These are phyloP conservation scores for Menidia menidia DNA, from an alignment of 2,797 vertebrate species.

Conservation along the genomic window DNA sequence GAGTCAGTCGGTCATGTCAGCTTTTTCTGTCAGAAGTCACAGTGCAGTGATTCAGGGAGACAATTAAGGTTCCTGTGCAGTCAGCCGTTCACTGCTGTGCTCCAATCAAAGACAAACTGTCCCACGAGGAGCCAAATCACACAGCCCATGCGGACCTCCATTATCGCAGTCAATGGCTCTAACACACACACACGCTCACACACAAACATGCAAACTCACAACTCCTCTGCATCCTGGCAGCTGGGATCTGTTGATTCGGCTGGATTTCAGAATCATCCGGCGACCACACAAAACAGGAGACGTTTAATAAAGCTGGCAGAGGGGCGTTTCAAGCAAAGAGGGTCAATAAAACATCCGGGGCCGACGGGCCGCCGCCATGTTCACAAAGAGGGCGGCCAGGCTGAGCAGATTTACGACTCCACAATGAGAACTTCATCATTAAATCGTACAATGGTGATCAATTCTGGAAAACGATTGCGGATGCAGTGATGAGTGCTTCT, in stretches of 20 bases:
- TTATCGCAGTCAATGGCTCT: conserved; percentile 57
- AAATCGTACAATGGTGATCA: too few species aligned
- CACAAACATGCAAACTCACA: conserved; percentile 7
- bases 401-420: conserved; percentile 11
- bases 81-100: conserved; percentile 58
- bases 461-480: too few species aligned
- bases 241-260: background rate
- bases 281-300: conserved; percentile 3
- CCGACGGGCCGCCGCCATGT: conserved; percentile 36
- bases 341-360: conserved; percentile 31
- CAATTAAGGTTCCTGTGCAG: conserved; percentile 73
- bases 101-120: conserved; percentile 73
- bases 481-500: too few species aligned
- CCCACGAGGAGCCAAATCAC: conserved; percentile 49
- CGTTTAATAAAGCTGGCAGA: background rate
- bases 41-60: conserved; percentile 66
- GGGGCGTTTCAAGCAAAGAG: conserved; percentile 10
- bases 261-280: background rate
- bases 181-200: conserved; percentile 10
- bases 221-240: background rate
- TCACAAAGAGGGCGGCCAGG: conserved; percentile 17
- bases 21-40: conserved; percentile 65
- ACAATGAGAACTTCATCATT: too few species aligned
- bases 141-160: conserved; percentile 57
- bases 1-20: conserved; percentile 63